These are phyloP conservation scores for Argynnis bischoffii DNA, from an alignment of 2,888 invertebrate genomes.

Conservation along the genomic window DNA sequence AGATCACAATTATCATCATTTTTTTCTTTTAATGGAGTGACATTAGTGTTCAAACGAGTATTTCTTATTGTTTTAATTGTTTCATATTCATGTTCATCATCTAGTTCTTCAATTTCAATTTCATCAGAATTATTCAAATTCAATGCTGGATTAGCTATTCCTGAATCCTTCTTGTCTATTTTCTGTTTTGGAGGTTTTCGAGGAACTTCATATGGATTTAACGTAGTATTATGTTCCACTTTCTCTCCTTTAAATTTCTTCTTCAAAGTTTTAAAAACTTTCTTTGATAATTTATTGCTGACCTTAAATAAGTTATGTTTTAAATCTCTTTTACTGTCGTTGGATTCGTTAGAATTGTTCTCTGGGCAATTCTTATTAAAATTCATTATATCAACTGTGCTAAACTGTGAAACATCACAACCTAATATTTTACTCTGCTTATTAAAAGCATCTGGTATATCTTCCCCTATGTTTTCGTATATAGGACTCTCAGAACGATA, in stretches of 20 bases:
- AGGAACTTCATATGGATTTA: constrained; percentile 77
- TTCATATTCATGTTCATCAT: constrained; percentile 72
- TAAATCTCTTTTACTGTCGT: constrained; percentile 62
- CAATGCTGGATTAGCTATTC: constrained; percentile 73
- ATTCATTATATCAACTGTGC: constrained; percentile 71
- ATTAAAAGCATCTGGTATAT: constrained; percentile 55
- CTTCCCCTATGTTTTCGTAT: constrained; percentile 67
- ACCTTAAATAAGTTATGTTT: constrained; percentile 65
- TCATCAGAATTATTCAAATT: constrained; percentile 75
- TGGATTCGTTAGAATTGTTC: constrained; percentile 61
- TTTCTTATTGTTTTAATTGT: constrained; percentile 72
- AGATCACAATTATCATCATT: constrained; percentile 55
- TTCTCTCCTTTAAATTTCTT: constrained; percentile 75
- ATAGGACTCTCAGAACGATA: constrained; percentile 67
- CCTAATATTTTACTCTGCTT: constrained; percentile 79
- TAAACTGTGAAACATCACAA: constrained; percentile 72
- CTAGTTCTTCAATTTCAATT: constrained; percentile 68
- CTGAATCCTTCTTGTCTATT: constrained; percentile 57
- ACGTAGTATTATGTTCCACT: constrained; percentile 53
- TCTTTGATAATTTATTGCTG: constrained; percentile 70
- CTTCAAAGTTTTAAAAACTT: constrained; percentile 72
- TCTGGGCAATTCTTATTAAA: constrained; percentile 59
- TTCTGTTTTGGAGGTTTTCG: constrained; percentile 65
- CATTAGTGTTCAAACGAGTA: constrained; percentile 70
- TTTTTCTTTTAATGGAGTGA: constrained; percentile 67